Conservation (phyloP, 2,888 invertebrate species). For the Cheilosia scutellata region DNA sequence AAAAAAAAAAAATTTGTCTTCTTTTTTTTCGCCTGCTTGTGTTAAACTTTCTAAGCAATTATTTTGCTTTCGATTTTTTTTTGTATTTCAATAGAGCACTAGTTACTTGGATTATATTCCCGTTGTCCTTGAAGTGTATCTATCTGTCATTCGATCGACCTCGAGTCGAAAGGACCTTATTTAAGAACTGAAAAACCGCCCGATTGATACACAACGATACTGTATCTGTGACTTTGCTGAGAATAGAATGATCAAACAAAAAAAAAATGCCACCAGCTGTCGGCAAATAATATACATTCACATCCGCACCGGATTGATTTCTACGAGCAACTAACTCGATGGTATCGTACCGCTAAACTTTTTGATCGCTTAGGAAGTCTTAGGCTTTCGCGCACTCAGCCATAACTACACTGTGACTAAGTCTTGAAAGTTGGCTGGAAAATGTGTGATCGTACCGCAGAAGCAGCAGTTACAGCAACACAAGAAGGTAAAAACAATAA, state of each 20-base stretch:
- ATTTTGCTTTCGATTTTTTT: slow-evolving; percentile 59
- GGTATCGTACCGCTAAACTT: slow-evolving; percentile 75
- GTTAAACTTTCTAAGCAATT: slow-evolving; percentile 69
- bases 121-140: slow-evolving; percentile 35
- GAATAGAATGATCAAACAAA: neutral
- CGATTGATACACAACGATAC: slow-evolving; percentile 32
- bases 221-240: slow-evolving; percentile 24
- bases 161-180: slow-evolving; percentile 33
- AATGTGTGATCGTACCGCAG: slow-evolving; percentile 31
- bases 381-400: slow-evolving; percentile 74
- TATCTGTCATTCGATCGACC: slow-evolving; percentile 13
- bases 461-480: slow-evolving; percentile 4
- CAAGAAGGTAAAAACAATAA: slow-evolving; percentile 63
- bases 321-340: slow-evolving; percentile 76
- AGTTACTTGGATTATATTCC: neutral
- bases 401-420: slow-evolving; percentile 74
- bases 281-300: slow-evolving; percentile 55
- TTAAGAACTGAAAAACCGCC: slow-evolving; percentile 27
- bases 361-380: slow-evolving; percentile 73
- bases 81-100: neutral
- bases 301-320: slow-evolving; percentile 76
- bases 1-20: slow-evolving; percentile 7
- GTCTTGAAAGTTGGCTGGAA: slow-evolving; percentile 71
- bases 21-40: slow-evolving; percentile 20
- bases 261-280: slow-evolving; percentile 56